A percentile compares a stretch with the other conserved stretches of the same genome.
phyloP scores from a whole-genome alignment of 1,140 invertebrate species.

The Drosophila albomicans region DNA sequence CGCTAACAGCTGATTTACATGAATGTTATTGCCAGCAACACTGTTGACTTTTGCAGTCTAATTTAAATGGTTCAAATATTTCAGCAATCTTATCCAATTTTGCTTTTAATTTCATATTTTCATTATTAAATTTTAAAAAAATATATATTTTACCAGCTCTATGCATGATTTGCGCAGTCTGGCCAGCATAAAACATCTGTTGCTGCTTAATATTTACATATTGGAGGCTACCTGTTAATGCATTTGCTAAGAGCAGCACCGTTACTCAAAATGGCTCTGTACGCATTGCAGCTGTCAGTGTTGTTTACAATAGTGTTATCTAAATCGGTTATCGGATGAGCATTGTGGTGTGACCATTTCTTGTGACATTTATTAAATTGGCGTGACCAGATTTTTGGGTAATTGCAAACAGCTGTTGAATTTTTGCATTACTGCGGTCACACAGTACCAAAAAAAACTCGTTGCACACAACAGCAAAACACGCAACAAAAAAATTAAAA shows the following conservation, averaged over 20 bases:
- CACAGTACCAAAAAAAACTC: constrained; percentile 52
- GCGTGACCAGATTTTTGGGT: constrained; percentile 18
- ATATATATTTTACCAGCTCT: not conserved
- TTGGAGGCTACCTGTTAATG: not conserved
- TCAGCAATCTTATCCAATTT: too few species aligned
- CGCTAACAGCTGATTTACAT: not conserved
- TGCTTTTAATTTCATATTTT: too few species aligned
- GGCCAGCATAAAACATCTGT: not conserved
- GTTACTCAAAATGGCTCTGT: constrained; percentile 22
- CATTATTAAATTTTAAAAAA: not conserved
- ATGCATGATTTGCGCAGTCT: not conserved
- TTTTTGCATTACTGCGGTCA: constrained; percentile 30
- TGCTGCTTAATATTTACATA: not conserved
- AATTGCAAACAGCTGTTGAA: constrained; percentile 44
- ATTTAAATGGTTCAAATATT: not conserved
- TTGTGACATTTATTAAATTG: not conserved
- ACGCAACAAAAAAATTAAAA: constrained; percentile 57
- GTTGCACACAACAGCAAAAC: constrained; percentile 52
- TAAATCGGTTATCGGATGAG: not conserved
- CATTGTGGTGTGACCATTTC: constrained; percentile 16
- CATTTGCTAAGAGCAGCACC: not conserved
- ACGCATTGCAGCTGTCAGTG: not conserved
- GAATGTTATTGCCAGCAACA: not conserved
- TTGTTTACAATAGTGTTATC: constrained; percentile 1
- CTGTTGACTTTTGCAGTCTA: not conserved